Percentiles rank a stretch among this genome's conserved stretches.
phyloP scores from a whole-genome alignment of 2,797 vertebrate genomes.

The Scolopax bukidnonensis region DNA sequence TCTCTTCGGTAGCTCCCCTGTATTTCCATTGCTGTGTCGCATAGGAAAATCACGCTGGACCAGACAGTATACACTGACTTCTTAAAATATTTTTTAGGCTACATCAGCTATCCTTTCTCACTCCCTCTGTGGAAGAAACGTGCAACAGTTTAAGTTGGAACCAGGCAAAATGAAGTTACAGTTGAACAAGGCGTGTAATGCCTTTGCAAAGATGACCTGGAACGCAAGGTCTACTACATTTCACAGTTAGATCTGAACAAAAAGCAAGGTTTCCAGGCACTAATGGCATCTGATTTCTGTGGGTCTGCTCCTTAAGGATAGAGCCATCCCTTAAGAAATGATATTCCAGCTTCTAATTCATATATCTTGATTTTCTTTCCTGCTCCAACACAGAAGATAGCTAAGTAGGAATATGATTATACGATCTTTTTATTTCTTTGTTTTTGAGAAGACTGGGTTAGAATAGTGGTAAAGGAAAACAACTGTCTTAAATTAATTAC shows the following conservation, averaged over 20 bases:
- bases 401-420: slow-evolving; percentile 36
- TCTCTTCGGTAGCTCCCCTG: neutral
- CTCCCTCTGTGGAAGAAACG: neutral
- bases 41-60: neutral
- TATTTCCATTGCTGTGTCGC: neutral
- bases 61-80: neutral
- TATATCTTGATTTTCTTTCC: slow-evolving; percentile 50
- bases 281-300: neutral
- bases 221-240: neutral
- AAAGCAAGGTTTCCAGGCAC: neutral
- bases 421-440: slow-evolving; percentile 31
- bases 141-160: slow-evolving; percentile 15
- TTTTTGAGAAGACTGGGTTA: slow-evolving; percentile 1
- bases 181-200: neutral
- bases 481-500: slow-evolving; percentile 56
- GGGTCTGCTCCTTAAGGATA: neutral
- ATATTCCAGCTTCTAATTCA: neutral
- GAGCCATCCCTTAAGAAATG: neutral
- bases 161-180: neutral
- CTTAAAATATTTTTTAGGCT: neutral
- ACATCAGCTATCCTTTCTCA: neutral
- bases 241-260: neutral
- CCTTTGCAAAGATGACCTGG: neutral
- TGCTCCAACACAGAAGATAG: neutral
- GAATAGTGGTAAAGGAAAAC: slow-evolving; percentile 41